phyloP scores from a whole-genome alignment of 1,140 invertebrate species.

The Macrotrachela quadricornifera region DNA sequence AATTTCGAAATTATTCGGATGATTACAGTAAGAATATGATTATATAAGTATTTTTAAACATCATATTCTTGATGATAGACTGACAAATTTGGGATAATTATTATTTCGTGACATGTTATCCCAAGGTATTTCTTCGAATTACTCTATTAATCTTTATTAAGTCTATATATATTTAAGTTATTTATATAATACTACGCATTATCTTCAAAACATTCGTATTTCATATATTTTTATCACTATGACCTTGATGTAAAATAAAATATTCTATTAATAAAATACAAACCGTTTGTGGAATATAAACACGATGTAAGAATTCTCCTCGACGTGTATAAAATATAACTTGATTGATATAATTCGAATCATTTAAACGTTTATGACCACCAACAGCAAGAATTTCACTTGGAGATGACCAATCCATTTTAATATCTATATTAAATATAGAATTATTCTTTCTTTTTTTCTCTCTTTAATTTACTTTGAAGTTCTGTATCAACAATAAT shows the following conservation, averaged over 20 bases:
- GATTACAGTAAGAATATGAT: too few relatives aligned
- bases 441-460: background rate
- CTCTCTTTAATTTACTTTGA: slow-evolving; percentile 41
- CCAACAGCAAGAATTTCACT: slow-evolving; percentile 70
- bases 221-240: background rate
- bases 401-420: slow-evolving; percentile 86
- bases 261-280: background rate
- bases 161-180: too few relatives aligned
- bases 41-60: too few relatives aligned
- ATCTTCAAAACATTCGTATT: too few relatives aligned
- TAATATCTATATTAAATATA: slow-evolving; percentile 21
- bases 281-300: slow-evolving; percentile 50
- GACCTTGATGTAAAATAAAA: background rate
- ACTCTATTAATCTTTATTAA: too few relatives aligned
- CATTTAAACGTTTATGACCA: slow-evolving; percentile 34
- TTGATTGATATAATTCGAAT: slow-evolving; percentile 24
- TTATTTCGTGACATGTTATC: too few relatives aligned
- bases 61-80: too few relatives aligned
- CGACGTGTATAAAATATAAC: slow-evolving; percentile 26
- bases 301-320: slow-evolving; percentile 38
- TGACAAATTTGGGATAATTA: too few relatives aligned
- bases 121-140: too few relatives aligned
- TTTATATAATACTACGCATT: too few relatives aligned
- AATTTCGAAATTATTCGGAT: too few relatives aligned
- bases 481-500: slow-evolving; percentile 57